Evolutionary conservation across 2,888 invertebrate genomes (phyloP).

Genomic region (Latrodectus elegans): DNA sequence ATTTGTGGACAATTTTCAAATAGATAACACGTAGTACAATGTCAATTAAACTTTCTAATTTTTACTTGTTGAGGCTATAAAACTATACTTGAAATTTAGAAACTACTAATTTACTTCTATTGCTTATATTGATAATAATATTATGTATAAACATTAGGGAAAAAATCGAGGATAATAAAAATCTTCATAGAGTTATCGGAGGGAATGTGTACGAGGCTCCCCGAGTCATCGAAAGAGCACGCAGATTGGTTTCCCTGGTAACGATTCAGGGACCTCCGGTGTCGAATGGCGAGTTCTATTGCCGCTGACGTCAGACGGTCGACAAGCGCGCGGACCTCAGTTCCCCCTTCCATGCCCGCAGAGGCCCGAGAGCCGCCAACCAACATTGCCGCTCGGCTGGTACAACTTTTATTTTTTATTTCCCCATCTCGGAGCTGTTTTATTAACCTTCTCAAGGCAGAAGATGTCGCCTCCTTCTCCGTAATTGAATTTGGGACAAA

Average conservation of each 20-base stretch:
- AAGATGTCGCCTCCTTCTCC: slow-evolving; percentile 23
- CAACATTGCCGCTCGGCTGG: slow-evolving; percentile 9
- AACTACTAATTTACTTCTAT: no score
- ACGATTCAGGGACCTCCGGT: slow-evolving; percentile 10
- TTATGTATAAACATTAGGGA: no score
- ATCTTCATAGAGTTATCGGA: no score
- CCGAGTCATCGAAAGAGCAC: slow-evolving; percentile 1
- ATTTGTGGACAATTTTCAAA: no score
- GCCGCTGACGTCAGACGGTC: slow-evolving; percentile 41
- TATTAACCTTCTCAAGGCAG: slow-evolving; percentile 36
- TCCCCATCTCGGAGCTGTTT: slow-evolving; percentile 3
- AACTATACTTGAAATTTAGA: no score
- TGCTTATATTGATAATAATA: no score
- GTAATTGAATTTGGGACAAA: slow-evolving; percentile 38
- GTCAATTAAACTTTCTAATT: no score
- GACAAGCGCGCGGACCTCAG: slow-evolving; percentile 7
- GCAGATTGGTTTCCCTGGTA: slow-evolving; percentile 55
- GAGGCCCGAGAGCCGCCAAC: slow-evolving; percentile 25
- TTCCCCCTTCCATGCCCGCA: slow-evolving; percentile 6
- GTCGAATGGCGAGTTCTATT: slow-evolving; percentile 37
- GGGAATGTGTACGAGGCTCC: not conserved
- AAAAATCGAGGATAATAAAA: no score
- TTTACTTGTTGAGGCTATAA: no score
- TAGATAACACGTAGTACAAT: no score
- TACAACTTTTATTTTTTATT: slow-evolving; percentile 8